Evolutionary conservation across 2,113 vertebrate species (phyloP).

Genomic region (Diphyllodes magnificus): DNA sequence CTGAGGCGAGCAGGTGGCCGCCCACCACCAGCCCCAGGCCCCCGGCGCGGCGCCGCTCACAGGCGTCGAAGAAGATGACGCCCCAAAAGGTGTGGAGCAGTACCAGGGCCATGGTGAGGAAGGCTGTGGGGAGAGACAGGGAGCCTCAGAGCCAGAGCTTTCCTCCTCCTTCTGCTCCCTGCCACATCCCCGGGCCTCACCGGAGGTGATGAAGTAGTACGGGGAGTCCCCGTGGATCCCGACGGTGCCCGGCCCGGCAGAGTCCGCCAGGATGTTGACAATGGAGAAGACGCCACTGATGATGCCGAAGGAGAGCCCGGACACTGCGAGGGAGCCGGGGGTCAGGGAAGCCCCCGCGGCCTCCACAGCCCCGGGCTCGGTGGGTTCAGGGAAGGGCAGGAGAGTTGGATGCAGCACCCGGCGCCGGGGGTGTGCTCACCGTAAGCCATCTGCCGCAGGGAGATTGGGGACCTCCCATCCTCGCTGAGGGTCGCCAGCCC

Average conservation of each 20-base stretch:
- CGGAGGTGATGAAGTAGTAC: slow-evolving; percentile 78
- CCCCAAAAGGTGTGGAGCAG: slow-evolving; percentile 80
- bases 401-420: rapidly evolving
- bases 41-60: slow-evolving; percentile 61
- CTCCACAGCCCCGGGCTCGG: neutral
- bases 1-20: slow-evolving; percentile 71
- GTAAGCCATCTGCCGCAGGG: slow-evolving; percentile 75
- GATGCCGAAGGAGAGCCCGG: slow-evolving; percentile 77
- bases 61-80: slow-evolving; percentile 78
- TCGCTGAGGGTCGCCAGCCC: slow-evolving; percentile 72
- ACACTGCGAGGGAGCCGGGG: slow-evolving; percentile 51
- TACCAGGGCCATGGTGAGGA: slow-evolving; percentile 75
- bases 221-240: slow-evolving; percentile 79
- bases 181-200: neutral
- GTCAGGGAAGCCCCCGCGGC: neutral
- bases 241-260: slow-evolving; percentile 73
- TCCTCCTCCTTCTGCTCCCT: neutral
- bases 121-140: slow-evolving; percentile 44
- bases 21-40: slow-evolving; percentile 69
- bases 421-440: slow-evolving; percentile 52
- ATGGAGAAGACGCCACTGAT: slow-evolving; percentile 76
- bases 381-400: neutral
- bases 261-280: slow-evolving; percentile 70
- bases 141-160: neutral
- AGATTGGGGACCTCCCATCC: slow-evolving; percentile 73